phyloP scores from a whole-genome alignment of 92 coral and sea anemone genomes.

The Isaurus tuberculatus region DNA sequence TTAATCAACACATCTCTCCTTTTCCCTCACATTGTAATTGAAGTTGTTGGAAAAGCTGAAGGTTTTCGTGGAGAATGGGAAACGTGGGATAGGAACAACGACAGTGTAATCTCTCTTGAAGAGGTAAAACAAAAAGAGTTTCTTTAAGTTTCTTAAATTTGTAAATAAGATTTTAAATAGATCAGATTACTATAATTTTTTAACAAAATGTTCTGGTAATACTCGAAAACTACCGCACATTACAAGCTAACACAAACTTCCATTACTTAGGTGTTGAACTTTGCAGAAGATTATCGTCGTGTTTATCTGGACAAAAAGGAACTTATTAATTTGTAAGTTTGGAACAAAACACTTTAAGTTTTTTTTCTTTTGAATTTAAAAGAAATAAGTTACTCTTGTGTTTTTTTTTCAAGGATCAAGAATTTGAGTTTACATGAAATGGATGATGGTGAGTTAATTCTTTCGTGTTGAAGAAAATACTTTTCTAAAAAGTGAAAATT shows the following conservation, averaged over 20 bases:
- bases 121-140: not conserved
- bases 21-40: not conserved
- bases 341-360: too few species aligned
- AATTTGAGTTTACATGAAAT: constrained; percentile 73
- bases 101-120: constrained; percentile 3
- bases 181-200: too few species aligned
- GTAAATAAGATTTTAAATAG: too few species aligned
- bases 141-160: too few species aligned
- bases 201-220: not conserved
- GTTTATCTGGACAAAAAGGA: constrained; percentile 76
- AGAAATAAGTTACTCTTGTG: not conserved
- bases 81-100: constrained; percentile 34
- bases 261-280: constrained; percentile 65
- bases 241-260: not conserved
- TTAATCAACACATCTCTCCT: not conserved
- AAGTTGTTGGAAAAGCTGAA: constrained; percentile 26
- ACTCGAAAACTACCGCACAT: not conserved
- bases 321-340: constrained; percentile 73
- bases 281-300: constrained; percentile 74
- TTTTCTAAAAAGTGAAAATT: too few species aligned
- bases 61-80: constrained; percentile 36
- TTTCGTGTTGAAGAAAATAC: not conserved
- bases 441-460: constrained; percentile 80
- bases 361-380: not conserved
- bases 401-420: constrained; percentile 66